A percentile compares a stretch with the other conserved stretches of the same genome.
phyloP scores from a whole-genome alignment of 2,113 vertebrate species.

The Phrynosoma blainvillii region DNA sequence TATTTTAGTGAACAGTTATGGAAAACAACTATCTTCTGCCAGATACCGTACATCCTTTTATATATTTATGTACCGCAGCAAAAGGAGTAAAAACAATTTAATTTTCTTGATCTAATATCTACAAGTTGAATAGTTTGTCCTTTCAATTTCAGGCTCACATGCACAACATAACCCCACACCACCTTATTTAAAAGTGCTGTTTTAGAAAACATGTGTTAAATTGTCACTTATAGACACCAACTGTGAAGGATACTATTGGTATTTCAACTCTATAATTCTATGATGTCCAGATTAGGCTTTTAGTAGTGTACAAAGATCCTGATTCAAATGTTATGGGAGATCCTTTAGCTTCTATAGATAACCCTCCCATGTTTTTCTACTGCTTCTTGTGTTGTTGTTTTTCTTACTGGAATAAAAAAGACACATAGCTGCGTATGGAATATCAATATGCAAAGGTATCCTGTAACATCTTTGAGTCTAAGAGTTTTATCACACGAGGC shows the following conservation, averaged over 20 bases:
- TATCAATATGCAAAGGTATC: too few species aligned
- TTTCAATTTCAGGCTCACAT: accelerated
- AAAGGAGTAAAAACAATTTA: neutral
- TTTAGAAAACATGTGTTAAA: neutral
- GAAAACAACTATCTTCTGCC: slow-evolving; percentile 58
- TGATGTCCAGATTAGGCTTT: too few species aligned
- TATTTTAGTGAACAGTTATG: slow-evolving; percentile 60
- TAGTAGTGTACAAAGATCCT: too few species aligned
- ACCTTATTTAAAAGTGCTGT: neutral
- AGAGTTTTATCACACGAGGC: too few species aligned
- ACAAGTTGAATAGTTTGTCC: neutral
- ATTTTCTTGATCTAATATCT: slow-evolving; percentile 25
- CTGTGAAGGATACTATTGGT: neutral
- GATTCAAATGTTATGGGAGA: too few species aligned
- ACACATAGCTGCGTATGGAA: too few species aligned
- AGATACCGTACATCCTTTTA: slow-evolving; percentile 64
- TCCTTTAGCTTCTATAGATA: too few species aligned
- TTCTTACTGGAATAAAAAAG: too few species aligned
- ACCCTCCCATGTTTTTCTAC: too few species aligned
- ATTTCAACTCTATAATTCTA: too few species aligned
- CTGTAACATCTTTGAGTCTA: too few species aligned
- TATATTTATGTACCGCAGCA: slow-evolving; percentile 3
- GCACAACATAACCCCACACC: neutral
- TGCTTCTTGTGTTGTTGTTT: too few species aligned
- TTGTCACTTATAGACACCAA: neutral